These are phyloP conservation scores for Xiphophorus maculatus DNA, from an alignment of 2,113 vertebrate genomes.

Conservation along the genomic window DNA sequence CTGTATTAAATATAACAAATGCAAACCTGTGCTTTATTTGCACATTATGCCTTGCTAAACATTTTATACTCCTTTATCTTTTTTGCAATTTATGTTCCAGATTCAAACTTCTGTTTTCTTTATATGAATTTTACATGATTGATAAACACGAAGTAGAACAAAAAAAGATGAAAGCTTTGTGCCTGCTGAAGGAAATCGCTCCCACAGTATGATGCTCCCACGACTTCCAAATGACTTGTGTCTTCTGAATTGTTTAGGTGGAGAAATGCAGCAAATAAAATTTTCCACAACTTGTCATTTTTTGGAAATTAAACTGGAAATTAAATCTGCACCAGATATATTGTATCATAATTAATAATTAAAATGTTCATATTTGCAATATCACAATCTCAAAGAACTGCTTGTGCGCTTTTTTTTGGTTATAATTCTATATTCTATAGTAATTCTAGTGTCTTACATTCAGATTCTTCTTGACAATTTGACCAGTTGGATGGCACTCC, in stretches of 20 bases:
- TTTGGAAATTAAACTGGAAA: conserved; percentile 36
- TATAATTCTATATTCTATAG: background rate
- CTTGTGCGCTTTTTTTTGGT: background rate
- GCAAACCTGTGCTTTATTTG: background rate
- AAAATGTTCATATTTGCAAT: too few relatives aligned
- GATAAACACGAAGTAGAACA: conserved; percentile 10
- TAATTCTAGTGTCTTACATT: background rate
- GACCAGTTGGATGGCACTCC: background rate
- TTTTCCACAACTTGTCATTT: conserved; percentile 15
- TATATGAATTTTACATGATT: background rate
- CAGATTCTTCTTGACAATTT: background rate
- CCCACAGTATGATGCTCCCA: background rate
- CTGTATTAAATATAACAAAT: conserved; percentile 5
- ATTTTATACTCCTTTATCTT: too few relatives aligned
- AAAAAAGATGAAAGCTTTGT: background rate
- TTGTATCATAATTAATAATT: background rate
- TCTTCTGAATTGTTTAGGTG: conserved; percentile 22
- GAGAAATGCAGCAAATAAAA: conserved; percentile 17
- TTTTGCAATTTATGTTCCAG: background rate
- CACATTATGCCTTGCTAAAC: too few relatives aligned
- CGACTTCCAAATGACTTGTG: conserved; percentile 24
- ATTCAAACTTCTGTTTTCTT: background rate
- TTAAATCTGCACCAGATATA: conserved; percentile 12
- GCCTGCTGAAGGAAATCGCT: background rate
- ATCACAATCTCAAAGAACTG: background rate